A percentile compares a stretch with the other conserved stretches of the same genome.
Evolutionary conservation across 2,888 invertebrate genomes (phyloP).

Genomic region (Congeria kusceri): DNA sequence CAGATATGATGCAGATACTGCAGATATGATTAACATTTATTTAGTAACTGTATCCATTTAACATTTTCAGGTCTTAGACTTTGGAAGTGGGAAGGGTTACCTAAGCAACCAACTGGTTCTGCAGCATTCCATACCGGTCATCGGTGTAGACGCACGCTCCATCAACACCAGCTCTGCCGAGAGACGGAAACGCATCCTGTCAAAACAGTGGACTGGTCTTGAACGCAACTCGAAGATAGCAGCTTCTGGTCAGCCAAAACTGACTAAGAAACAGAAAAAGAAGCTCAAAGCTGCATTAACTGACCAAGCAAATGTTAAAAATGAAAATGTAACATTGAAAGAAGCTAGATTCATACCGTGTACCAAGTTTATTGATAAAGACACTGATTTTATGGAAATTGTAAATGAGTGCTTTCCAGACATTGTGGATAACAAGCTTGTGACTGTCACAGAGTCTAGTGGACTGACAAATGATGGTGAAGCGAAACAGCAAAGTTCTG

Average conservation of each 20-base stretch:
- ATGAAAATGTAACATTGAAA: background rate
- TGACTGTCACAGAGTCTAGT: background rate
- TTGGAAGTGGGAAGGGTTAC: constrained; percentile 96
- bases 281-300: constrained; percentile 28
- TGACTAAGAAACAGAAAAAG: constrained; percentile 87
- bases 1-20: no score
- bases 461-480: background rate
- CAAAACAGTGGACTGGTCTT: constrained; percentile 75
- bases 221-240: constrained; percentile 53
- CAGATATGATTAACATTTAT: no score
- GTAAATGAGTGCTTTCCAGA: constrained; percentile 47
- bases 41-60: background rate
- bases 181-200: constrained; percentile 76
- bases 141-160: constrained; percentile 92
- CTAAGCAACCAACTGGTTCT: constrained; percentile 91
- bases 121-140: constrained; percentile 90
- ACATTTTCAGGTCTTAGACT: constrained; percentile 89
- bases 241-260: constrained; percentile 78
- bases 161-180: constrained; percentile 90
- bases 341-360: constrained; percentile 65
- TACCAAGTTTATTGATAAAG: constrained; percentile 70
- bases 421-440: background rate
- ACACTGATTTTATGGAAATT: constrained; percentile 66
- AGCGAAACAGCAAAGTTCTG: background rate
- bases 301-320: background rate